Evolutionary conservation across 2,888 invertebrate genomes (phyloP).

Genomic region (Hypena proboscidalis): DNA sequence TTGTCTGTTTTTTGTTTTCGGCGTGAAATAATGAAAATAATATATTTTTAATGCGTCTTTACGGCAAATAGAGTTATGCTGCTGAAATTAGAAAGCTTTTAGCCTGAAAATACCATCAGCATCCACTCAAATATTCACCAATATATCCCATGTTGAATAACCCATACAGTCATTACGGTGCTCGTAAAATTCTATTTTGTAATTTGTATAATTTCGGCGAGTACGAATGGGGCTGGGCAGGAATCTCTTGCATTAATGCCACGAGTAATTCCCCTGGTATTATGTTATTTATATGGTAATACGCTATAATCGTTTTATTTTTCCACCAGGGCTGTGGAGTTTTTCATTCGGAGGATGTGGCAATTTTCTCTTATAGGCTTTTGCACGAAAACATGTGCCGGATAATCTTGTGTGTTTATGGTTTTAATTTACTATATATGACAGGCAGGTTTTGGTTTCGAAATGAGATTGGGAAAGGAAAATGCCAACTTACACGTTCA

Average conservation of each 20-base stretch:
- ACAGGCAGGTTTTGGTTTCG: not conserved
- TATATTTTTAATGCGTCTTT: too few relatives aligned
- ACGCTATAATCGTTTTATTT: conserved; percentile 33
- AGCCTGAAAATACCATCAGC: too few relatives aligned
- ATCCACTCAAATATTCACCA: not conserved
- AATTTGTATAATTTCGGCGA: conserved; percentile 61
- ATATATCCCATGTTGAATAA: conserved; percentile 36
- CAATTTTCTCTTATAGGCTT: conserved; percentile 9
- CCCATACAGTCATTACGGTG: conserved; percentile 52
- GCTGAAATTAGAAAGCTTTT: too few relatives aligned
- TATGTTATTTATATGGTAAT: conserved; percentile 45
- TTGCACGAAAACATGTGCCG: not conserved
- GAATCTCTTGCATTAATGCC: conserved; percentile 24
- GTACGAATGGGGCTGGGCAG: conserved; percentile 22
- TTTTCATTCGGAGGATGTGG: conserved; percentile 20
- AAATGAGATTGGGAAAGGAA: too few relatives aligned
- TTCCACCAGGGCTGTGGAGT: conserved; percentile 6
- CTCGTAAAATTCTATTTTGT: conserved; percentile 63
- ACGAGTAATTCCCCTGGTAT: conserved; percentile 26
- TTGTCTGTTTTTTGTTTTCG: too few relatives aligned
- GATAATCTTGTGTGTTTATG: conserved; percentile 4
- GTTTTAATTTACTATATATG: not conserved
- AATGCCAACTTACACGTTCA: too few relatives aligned
- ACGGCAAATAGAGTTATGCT: too few relatives aligned
- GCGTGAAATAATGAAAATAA: too few relatives aligned